phyloP scores from a whole-genome alignment of 2,797 vertebrate species.

The Picus viridis region DNA sequence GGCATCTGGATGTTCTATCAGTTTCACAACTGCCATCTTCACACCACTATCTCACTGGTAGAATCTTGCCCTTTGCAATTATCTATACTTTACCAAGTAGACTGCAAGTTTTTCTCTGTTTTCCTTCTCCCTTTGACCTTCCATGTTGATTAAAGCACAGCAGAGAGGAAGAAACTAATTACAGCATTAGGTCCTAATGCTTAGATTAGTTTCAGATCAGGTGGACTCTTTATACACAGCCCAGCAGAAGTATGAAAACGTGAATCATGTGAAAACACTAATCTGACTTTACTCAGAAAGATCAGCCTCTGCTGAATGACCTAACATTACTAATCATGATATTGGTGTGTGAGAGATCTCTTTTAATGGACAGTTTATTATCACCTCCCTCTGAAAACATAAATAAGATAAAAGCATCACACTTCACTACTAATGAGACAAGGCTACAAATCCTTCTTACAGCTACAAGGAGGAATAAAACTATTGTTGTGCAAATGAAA shows the following conservation, averaged over 20 bases:
- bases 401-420: not conserved
- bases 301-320: not conserved
- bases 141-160: not conserved
- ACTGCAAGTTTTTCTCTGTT: not conserved
- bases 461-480: not conserved
- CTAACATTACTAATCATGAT: not conserved
- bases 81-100: not conserved
- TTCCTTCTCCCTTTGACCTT: not conserved
- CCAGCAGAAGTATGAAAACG: not conserved
- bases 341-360: not conserved
- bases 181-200: not conserved
- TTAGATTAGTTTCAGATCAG: constrained; percentile 3
- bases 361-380: not conserved
- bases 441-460: not conserved
- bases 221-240: not conserved
- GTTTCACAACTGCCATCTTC: not conserved
- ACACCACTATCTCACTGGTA: not conserved
- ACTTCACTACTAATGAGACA: not conserved
- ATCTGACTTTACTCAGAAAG: not conserved
- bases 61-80: not conserved
- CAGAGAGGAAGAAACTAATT: not conserved
- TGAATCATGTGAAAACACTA: not conserved
- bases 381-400: not conserved
- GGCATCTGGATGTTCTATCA: not conserved
- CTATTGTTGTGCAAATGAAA: not conserved